Conservation (phyloP, 2,797 vertebrate species). For the Melanitta fusca region DNA sequence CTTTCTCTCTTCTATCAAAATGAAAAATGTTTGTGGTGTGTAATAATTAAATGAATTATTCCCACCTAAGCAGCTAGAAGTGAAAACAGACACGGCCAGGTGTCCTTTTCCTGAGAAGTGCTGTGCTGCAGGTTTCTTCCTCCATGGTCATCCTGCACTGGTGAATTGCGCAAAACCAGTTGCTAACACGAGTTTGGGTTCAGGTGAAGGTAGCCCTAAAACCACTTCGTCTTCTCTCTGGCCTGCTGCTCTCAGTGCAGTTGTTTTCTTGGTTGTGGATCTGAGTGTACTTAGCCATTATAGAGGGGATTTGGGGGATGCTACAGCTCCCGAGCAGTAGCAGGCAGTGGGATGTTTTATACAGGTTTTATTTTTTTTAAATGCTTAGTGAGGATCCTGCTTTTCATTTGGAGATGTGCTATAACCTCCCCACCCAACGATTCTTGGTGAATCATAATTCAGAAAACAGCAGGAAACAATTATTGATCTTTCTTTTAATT, state of each 20-base stretch:
- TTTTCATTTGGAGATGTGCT: neutral
- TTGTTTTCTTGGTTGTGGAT: neutral
- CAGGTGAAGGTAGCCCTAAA: neutral
- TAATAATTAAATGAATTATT: neutral
- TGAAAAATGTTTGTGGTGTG: neutral
- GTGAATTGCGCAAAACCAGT: neutral
- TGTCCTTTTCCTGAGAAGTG: neutral
- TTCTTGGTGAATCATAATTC: neutral
- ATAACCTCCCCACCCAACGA: neutral
- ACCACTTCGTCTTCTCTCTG: neutral
- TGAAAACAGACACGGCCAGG: neutral
- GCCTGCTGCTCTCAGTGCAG: fast-evolving
- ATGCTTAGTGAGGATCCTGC: neutral
- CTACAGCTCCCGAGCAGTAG: neutral
- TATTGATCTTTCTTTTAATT: neutral
- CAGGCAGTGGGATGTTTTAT: neutral
- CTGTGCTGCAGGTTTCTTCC: neutral
- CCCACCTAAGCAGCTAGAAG: neutral
- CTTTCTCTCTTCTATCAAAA: neutral
- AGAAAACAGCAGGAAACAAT: neutral
- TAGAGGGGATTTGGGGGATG: neutral
- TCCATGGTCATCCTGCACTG: neutral
- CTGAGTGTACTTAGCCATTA: neutral
- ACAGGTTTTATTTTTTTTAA: neutral
- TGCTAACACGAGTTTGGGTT: neutral